Conservation (phyloP, 2,888 invertebrate species). For the Microplitis manilae region DNA sequence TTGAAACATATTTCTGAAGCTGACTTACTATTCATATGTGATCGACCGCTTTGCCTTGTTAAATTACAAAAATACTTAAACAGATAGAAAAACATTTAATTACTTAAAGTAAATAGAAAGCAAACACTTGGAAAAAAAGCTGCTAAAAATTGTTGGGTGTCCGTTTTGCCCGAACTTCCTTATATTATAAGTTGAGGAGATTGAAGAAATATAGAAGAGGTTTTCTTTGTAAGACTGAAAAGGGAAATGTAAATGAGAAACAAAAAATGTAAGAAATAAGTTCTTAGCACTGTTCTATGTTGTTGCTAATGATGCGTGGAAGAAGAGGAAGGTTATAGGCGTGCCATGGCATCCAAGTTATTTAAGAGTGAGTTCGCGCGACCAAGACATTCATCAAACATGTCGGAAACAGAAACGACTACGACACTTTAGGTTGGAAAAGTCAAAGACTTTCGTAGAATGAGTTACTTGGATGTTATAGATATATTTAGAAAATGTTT, state of each 20-base stretch:
- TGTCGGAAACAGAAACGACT: constrained; percentile 34
- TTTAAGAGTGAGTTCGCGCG: constrained; percentile 57
- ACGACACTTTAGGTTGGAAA: neutral
- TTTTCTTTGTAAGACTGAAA: neutral
- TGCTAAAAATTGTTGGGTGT: too few relatives aligned
- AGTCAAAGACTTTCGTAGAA: constrained; percentile 7
- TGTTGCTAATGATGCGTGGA: constrained; percentile 59
- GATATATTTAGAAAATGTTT: constrained; percentile 3
- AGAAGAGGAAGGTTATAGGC: constrained; percentile 55
- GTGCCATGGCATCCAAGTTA: constrained; percentile 63
- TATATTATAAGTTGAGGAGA: too few relatives aligned
- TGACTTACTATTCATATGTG: too few relatives aligned
- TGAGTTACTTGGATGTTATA: constrained; percentile 1
- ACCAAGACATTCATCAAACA: constrained; percentile 58
- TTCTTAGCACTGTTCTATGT: constrained; percentile 35
- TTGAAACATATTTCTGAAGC: too few relatives aligned
- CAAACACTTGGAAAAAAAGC: too few relatives aligned
- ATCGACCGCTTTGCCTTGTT: too few relatives aligned
- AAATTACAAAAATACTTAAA: too few relatives aligned
- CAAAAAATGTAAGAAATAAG: neutral
- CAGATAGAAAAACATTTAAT: too few relatives aligned
- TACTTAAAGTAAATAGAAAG: too few relatives aligned
- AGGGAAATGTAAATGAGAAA: constrained; percentile 13
- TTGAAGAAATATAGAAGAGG: neutral
- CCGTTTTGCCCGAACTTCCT: too few relatives aligned